A percentile compares a stretch with the other conserved stretches of the same genome.
phyloP scores from a whole-genome alignment of 2,888 invertebrate species.

The Campoplex nolae region DNA sequence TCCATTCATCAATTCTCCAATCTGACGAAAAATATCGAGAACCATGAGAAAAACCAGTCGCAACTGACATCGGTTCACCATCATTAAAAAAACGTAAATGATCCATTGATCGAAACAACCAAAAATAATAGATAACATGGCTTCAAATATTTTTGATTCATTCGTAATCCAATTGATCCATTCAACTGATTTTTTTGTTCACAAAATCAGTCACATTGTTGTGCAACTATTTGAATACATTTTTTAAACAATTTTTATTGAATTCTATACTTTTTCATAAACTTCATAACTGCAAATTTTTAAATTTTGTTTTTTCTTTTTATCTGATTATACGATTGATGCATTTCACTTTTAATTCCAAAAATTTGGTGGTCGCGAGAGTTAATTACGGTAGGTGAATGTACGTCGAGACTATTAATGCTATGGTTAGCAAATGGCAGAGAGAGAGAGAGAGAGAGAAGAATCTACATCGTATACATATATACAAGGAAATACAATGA shows the following conservation, averaged over 20 bases:
- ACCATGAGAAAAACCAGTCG: too few species aligned
- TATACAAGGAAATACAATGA: conserved; percentile 72
- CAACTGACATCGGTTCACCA: too few species aligned
- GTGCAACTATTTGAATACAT: too few species aligned
- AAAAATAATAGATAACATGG: too few species aligned
- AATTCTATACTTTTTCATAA: neutral
- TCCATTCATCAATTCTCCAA: too few species aligned
- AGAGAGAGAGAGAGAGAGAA: neutral
- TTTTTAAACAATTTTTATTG: neutral
- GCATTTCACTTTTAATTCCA: conserved; percentile 72
- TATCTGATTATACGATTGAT: neutral
- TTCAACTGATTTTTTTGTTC: too few species aligned
- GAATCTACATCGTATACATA: neutral
- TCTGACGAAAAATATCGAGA: too few species aligned
- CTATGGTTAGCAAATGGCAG: conserved; percentile 65
- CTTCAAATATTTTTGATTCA: too few species aligned
- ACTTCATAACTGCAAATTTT: neutral
- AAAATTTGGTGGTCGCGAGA: conserved; percentile 78
- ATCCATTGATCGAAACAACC: too few species aligned
- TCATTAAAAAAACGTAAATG: too few species aligned
- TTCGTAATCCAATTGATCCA: too few species aligned
- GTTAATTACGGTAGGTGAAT: conserved; percentile 79
- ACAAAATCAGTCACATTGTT: too few species aligned
- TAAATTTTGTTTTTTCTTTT: neutral
- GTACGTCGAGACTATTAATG: conserved; percentile 77